Conservation (phyloP, 2,797 vertebrate genomes). For the Aplochiton taeniatus region DNA sequence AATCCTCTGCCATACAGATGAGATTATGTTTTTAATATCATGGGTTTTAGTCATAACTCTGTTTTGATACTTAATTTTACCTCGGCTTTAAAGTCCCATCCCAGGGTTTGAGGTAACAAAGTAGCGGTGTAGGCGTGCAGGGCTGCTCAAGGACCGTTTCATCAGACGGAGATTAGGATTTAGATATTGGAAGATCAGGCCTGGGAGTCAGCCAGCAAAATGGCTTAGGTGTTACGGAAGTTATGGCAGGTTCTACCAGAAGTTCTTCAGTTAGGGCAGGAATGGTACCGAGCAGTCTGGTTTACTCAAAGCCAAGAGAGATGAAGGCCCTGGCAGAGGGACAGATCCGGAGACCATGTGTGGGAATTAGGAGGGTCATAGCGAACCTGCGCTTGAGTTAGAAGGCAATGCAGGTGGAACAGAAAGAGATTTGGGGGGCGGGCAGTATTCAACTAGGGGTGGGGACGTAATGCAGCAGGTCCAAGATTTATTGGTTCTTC, state of each 20-base stretch:
- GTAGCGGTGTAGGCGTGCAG: constrained; percentile 9
- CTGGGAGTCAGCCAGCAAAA: constrained; percentile 24
- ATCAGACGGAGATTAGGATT: constrained; percentile 32
- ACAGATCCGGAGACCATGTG: too few species aligned
- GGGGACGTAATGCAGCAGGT: too few species aligned
- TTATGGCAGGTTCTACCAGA: constrained; percentile 4
- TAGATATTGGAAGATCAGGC: constrained; percentile 19
- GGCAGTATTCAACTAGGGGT: too few species aligned
- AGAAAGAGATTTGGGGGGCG: too few species aligned
- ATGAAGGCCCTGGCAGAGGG: too few species aligned
- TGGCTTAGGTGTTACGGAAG: constrained; percentile 28
- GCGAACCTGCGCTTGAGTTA: too few species aligned
- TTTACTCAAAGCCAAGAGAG: too few species aligned
- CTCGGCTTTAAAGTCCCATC: constrained; percentile 39
- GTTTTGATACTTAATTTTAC: constrained; percentile 60
- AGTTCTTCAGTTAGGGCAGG: constrained; percentile 17
- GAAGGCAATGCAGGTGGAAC: too few species aligned
- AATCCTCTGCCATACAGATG: constrained; percentile 64
- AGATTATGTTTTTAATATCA: constrained; percentile 79
- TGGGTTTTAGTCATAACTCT: constrained; percentile 67
- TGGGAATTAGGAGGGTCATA: too few species aligned
- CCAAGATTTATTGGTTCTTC: too few species aligned
- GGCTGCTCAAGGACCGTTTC: constrained; percentile 20
- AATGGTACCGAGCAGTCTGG: neutral
- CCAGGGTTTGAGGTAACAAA: constrained; percentile 30